Conservation (phyloP, 2,113 vertebrate species). For the Helogale parvula region DNA sequence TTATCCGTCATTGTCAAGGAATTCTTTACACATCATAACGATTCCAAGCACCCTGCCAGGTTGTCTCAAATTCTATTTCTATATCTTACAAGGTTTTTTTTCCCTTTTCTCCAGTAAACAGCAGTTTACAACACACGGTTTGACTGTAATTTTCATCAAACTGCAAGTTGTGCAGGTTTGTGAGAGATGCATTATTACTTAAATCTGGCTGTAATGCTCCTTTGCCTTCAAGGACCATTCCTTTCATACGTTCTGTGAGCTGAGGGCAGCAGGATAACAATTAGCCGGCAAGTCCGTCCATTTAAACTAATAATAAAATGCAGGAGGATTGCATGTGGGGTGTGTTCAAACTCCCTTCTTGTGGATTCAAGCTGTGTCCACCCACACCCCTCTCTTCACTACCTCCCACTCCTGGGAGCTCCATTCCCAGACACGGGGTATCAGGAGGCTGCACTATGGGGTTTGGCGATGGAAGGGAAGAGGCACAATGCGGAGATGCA, state of each 20-base stretch:
- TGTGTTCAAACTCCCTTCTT: neutral
- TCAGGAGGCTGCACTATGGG: neutral
- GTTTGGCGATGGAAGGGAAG: neutral
- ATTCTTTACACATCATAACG: constrained; percentile 74
- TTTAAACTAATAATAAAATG: constrained; percentile 19
- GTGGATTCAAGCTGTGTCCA: neutral
- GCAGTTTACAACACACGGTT: constrained; percentile 34
- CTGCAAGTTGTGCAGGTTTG: constrained; percentile 60
- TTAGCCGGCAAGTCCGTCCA: constrained; percentile 40
- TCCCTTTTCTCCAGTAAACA: constrained; percentile 58
- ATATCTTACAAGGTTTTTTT: constrained; percentile 25
- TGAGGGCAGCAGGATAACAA: neutral
- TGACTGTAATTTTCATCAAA: constrained; percentile 56
- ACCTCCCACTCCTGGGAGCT: neutral
- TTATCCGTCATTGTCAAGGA: constrained; percentile 81
- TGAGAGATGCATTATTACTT: constrained; percentile 58
- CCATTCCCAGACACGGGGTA: neutral
- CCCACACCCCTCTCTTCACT: no score
- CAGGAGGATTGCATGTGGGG: neutral
- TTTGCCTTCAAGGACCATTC: neutral
- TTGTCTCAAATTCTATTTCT: constrained; percentile 66
- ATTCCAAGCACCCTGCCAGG: constrained; percentile 59
- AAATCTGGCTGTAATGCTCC: constrained; percentile 8
- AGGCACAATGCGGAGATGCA: neutral
- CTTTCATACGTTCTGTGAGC: neutral